A percentile compares a stretch with the other conserved stretches of the same genome.
Conservation (phyloP, 2,888 invertebrate genomes). For the Nephrotoma guestfalica region DNA sequence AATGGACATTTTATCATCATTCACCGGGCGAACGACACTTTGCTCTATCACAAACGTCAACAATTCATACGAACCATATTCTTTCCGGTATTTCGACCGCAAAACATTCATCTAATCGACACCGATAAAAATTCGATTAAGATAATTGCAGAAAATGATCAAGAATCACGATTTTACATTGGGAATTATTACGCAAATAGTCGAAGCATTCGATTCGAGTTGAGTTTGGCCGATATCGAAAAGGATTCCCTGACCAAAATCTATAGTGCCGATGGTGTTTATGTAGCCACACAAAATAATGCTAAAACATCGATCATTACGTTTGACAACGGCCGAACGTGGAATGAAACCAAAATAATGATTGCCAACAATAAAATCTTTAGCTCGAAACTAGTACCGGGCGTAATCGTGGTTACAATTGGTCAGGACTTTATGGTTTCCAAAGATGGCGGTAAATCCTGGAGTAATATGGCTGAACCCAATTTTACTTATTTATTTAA, state of each 20-base stretch:
- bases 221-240: background rate
- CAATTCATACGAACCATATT: background rate
- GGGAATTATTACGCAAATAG: background rate
- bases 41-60: background rate
- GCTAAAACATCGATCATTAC: background rate
- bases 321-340: background rate
- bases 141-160: background rate
- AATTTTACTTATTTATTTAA: background rate
- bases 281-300: background rate
- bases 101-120: background rate
- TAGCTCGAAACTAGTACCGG: background rate
- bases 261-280: background rate
- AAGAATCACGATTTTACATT: background rate
- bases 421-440: background rate
- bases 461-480: background rate
- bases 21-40: background rate
- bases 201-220: background rate
- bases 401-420: background rate
- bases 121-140: background rate
- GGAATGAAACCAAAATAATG: background rate
- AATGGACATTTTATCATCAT: background rate
- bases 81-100: background rate
- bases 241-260: background rate
- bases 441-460: background rate
- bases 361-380: background rate